These are phyloP conservation scores for Sylvicola cinctus DNA, from an alignment of 2,888 invertebrate species.

Conservation along the genomic window DNA sequence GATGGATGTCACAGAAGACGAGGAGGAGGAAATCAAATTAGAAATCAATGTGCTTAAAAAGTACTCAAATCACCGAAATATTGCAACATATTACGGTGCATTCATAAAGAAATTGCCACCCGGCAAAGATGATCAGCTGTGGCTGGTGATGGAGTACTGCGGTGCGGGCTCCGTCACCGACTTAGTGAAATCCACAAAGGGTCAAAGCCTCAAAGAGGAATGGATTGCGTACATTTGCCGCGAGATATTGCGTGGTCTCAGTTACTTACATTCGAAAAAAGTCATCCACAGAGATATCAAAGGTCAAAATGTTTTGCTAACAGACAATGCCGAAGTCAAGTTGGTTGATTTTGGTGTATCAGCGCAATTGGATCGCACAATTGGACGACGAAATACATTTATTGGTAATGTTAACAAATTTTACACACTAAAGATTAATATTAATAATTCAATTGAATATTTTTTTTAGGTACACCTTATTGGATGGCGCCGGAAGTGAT, in stretches of 20 bases:
- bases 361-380: slow-evolving; percentile 96
- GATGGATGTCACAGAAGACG: slow-evolving; percentile 99
- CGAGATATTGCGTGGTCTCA: slow-evolving; percentile 84
- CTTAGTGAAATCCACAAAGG: slow-evolving; percentile 97
- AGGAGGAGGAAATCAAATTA: slow-evolving; percentile 98
- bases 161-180: slow-evolving; percentile 98
- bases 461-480: slow-evolving; percentile 60
- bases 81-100: slow-evolving; percentile 99
- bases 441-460: not conserved
- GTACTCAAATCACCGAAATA: slow-evolving; percentile 97
- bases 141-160: slow-evolving; percentile 99
- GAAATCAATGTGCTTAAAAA: slow-evolving; percentile 99
- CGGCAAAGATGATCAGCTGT: slow-evolving; percentile 97
- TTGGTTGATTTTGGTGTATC: slow-evolving; percentile 99
- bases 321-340: slow-evolving; percentile 99
- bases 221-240: slow-evolving; percentile 99
- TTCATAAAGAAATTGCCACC: slow-evolving; percentile 98
- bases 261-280: slow-evolving; percentile 95
- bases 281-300: slow-evolving; percentile 99
- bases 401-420: slow-evolving; percentile 30
- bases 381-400: slow-evolving; percentile 96
- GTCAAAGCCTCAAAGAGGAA: slow-evolving; percentile 94
- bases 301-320: slow-evolving; percentile 96
- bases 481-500: slow-evolving; percentile 99
- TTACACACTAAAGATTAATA: not conserved